Evolutionary conservation across 2,113 vertebrate genomes (phyloP), one percentile per base, ranked within the genome.

Genomic region (western clawed frog (Xenopus tropicalis)): DNA sequence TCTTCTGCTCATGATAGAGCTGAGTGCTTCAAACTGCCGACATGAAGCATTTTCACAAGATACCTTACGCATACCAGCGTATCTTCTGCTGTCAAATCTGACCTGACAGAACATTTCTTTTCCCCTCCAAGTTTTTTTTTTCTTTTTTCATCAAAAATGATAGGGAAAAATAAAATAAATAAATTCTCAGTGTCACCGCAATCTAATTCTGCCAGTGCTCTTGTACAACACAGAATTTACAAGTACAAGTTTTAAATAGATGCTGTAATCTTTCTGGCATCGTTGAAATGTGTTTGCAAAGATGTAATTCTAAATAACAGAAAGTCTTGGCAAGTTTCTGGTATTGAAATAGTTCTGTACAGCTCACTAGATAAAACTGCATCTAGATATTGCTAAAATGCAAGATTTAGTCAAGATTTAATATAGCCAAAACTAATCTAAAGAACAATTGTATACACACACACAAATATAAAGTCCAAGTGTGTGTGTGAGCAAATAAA

Each of bases 1-100:
- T 76, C 73, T 76, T 20, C 46, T 69, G 58, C 66, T 43, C 58
- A 76, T 69, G 66, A 68, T 61, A 65, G 58, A 75, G 66, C 73
- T 62, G 44, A 62, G 46, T 65, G 22, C 65, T 69, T 54, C 72
- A 75, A 23, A 76, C 48, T 62, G n/a, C 57, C 66, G 46, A 63
- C 48, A 56, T 62, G 66, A 69, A 56, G 73, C 66, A 76, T 66
- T 69, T 11, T 69, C 48, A 66, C 24, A 29, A 65, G 20, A 46
- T 66, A 66, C 25, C 25, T 21, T 52, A 56, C 23, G 29, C 16
- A 64, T 11, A 23, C 20, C 21, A 6, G 14, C 51, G 37, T 54
- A 61, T 58, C 71, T 74, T 57, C 48, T 43, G 21, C 44, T 61
- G 54, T 72, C 63, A 59, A 75, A 76, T 21, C 48, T 14, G 69